These are phyloP conservation scores for Leptinotarsa tumamoca DNA, from an alignment of 2,888 invertebrate genomes.

Conservation along the genomic window DNA sequence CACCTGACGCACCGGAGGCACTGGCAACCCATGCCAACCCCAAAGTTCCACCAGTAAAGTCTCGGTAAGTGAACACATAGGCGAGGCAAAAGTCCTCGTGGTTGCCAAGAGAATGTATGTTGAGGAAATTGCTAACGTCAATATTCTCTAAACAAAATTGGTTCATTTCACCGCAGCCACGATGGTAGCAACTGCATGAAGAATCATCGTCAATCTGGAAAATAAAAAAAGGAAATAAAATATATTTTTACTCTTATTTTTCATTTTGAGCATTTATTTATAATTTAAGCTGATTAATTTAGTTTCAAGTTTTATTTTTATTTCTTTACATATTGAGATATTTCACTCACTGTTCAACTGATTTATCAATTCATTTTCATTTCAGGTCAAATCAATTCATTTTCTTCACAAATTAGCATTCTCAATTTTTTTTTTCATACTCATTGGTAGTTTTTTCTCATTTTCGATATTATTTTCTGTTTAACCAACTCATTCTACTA, in stretches of 20 bases:
- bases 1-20: slow-evolving; percentile 96
- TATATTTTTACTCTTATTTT: neutral
- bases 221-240: neutral
- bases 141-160: slow-evolving; percentile 97
- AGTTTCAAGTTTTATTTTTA: too few species aligned
- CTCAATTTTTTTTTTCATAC: too few species aligned
- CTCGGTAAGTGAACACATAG: slow-evolving; percentile 98
- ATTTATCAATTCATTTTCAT: too few species aligned
- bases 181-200: slow-evolving; percentile 75
- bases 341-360: too few species aligned
- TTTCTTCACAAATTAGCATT: too few species aligned
- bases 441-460: too few species aligned
- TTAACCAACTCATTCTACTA: too few species aligned
- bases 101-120: slow-evolving; percentile 95
- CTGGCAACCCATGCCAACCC: slow-evolving; percentile 99
- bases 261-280: too few species aligned
- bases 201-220: slow-evolving; percentile 90
- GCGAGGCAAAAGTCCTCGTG: slow-evolving; percentile 99
- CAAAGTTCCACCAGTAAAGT: slow-evolving; percentile 97
- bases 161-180: slow-evolving; percentile 78
- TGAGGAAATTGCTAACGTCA: slow-evolving; percentile 98
- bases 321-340: too few species aligned
- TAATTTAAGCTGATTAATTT: too few species aligned
- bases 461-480: too few species aligned
- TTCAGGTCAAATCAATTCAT: too few species aligned